Percentiles rank a stretch among this genome's conserved stretches.
Conservation (phyloP, 2,888 invertebrate species). For the Anorthoa munda region DNA sequence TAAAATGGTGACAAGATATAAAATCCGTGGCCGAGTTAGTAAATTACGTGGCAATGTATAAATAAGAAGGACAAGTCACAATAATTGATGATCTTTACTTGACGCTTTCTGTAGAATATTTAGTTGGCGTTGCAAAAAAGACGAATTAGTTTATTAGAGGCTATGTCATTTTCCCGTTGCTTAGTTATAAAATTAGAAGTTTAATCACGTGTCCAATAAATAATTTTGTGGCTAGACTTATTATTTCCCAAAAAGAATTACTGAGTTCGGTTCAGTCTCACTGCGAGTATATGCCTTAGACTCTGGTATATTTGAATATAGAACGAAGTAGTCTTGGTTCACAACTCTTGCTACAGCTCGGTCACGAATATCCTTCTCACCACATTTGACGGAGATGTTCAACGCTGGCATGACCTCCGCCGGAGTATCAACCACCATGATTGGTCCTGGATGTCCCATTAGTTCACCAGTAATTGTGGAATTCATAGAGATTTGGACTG, state of each 20-base stretch:
- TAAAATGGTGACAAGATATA: no score
- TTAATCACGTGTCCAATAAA: no score
- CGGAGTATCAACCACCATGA: constrained; percentile 15
- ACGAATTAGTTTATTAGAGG: no score
- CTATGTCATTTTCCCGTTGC: no score
- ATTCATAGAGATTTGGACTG: not conserved
- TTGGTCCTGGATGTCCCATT: accelerated
- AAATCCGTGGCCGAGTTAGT: no score
- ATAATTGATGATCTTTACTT: no score
- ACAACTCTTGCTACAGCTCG: constrained; percentile 10
- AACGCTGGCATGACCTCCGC: constrained; percentile 29
- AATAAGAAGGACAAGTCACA: no score
- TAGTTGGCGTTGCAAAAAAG: no score
- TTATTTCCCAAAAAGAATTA: constrained; percentile 17
- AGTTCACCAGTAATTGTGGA: not conserved
- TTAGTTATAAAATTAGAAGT: no score
- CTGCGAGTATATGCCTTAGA: not conserved
- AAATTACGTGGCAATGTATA: no score
- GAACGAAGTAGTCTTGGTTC: constrained; percentile 35
- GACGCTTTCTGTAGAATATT: no score
- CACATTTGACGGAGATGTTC: constrained; percentile 26
- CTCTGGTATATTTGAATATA: not conserved
- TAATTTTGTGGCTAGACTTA: no score
- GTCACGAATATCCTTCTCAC: not conserved
- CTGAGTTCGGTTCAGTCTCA: constrained; percentile 24